These are phyloP conservation scores for Andrena hattorfiana DNA, from an alignment of 2,888 invertebrate genomes.

Conservation along the genomic window DNA sequence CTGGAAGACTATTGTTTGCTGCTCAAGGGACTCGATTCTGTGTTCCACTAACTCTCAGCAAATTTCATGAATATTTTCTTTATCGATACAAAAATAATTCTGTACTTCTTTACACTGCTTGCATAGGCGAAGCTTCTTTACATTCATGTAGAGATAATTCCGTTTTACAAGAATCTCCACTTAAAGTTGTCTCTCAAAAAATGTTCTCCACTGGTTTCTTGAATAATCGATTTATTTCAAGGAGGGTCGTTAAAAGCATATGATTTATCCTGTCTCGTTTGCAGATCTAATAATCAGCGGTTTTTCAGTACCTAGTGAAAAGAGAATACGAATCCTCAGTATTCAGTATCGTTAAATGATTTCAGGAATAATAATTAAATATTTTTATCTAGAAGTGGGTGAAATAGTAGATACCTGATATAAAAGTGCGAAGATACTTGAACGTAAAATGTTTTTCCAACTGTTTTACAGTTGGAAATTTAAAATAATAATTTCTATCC, in stretches of 20 bases:
- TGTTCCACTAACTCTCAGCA: too few species aligned
- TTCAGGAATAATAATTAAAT: too few species aligned
- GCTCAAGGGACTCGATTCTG: too few species aligned
- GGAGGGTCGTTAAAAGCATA: constrained; percentile 26
- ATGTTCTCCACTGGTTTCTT: constrained; percentile 3
- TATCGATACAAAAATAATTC: too few species aligned
- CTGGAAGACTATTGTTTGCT: too few species aligned
- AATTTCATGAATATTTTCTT: too few species aligned
- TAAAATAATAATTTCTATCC: too few species aligned
- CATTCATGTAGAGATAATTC: constrained; percentile 11
- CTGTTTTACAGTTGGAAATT: too few species aligned
- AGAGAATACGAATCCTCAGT: not conserved
- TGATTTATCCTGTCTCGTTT: constrained; percentile 4
- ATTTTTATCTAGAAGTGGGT: too few species aligned
- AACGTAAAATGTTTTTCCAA: too few species aligned
- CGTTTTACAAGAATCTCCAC: constrained; percentile 26
- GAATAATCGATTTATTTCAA: constrained; percentile 12
- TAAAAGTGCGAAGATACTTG: too few species aligned
- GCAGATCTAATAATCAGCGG: not conserved
- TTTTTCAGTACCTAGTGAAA: not conserved
- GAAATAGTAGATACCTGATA: too few species aligned
- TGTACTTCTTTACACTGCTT: not conserved
- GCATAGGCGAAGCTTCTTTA: not conserved
- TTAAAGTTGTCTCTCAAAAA: constrained; percentile 8
- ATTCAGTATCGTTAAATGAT: not conserved